Evolutionary conservation across 1,140 invertebrate species (phyloP).

Genomic region (Cherax destructor): DNA sequence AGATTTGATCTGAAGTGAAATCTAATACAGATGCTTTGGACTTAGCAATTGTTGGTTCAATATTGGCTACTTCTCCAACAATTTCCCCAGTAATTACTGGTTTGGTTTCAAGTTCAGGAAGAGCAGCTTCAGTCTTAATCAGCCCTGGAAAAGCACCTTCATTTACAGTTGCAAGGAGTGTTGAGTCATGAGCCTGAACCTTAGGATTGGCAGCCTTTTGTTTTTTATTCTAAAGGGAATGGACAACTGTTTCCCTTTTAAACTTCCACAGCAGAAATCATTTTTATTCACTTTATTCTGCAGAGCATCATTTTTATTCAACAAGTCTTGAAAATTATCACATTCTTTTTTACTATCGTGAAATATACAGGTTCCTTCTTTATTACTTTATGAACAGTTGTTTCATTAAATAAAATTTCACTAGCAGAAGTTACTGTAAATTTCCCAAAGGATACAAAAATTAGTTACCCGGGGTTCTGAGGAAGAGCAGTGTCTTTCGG

Average conservation of each 20-base stretch:
- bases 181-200: background rate
- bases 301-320: background rate
- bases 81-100: background rate
- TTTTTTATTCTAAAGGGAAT: background rate
- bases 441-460: background rate
- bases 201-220: background rate
- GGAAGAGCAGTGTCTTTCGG: background rate
- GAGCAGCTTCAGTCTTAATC: constrained; percentile 27
- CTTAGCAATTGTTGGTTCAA: background rate
- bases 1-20: background rate
- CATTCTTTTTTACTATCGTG: constrained; percentile 4
- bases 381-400: background rate
- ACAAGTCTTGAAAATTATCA: background rate
- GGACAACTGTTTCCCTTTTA: background rate
- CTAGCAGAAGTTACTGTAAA: background rate
- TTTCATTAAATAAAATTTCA: background rate
- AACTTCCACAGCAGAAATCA: background rate
- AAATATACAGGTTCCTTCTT: background rate
- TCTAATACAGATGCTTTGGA: background rate
- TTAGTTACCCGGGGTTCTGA: background rate
- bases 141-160: constrained; percentile 23
- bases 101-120: constrained; percentile 23
- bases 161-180: background rate
- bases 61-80: background rate
- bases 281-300: background rate